Evolutionary conservation across 2,113 vertebrate genomes (phyloP).

Genomic region (Oceanites oceanicus): DNA sequence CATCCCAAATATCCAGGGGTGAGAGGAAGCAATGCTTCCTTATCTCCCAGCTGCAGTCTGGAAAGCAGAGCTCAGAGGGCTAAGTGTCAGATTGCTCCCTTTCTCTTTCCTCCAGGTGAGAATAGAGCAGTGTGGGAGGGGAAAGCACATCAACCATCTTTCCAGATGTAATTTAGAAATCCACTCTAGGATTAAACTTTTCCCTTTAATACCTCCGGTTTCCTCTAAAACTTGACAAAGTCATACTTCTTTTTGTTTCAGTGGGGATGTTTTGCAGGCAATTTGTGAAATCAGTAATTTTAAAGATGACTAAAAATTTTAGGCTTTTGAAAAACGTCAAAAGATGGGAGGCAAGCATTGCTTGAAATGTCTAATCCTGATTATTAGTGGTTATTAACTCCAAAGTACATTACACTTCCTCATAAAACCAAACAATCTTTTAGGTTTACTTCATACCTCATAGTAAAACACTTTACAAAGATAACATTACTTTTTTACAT

Average conservation of each 20-base stretch:
- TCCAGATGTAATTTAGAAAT: slow-evolving; percentile 25
- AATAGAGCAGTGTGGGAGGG: slow-evolving; percentile 18
- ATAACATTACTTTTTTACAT: neutral
- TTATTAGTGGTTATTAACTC: neutral
- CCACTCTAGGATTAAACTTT: neutral
- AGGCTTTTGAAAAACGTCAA: neutral
- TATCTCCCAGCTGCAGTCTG: slow-evolving; percentile 8
- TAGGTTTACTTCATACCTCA: neutral
- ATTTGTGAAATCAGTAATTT: neutral
- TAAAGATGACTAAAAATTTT: neutral
- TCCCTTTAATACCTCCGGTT: neutral
- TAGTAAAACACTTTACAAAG: neutral
- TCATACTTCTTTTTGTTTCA: neutral
- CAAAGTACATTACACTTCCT: neutral
- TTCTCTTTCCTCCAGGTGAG: slow-evolving; percentile 35
- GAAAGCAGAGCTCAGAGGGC: slow-evolving; percentile 7
- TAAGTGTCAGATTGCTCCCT: neutral
- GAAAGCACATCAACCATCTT: neutral
- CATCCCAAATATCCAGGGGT: neutral
- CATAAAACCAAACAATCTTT: neutral
- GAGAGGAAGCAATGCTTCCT: neutral
- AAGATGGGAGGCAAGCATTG: neutral
- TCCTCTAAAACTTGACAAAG: neutral
- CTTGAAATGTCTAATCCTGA: neutral
- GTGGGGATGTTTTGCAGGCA: neutral